These are phyloP conservation scores for Apis mellifera DNA, from an alignment of 1,140 invertebrate species.

Conservation along the genomic window DNA sequence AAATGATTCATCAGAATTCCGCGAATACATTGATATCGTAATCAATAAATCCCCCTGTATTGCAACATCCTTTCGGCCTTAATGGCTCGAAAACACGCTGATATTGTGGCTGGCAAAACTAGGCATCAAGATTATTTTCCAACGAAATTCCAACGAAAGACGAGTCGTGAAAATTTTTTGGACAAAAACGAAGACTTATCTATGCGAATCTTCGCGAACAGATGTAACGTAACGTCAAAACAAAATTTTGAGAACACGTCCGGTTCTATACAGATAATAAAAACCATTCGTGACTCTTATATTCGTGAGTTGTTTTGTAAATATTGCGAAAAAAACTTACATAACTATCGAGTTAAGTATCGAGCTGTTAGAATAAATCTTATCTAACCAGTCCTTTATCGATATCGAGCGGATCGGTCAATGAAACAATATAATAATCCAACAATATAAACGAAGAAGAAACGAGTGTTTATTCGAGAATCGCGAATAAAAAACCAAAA, in stretches of 20 bases:
- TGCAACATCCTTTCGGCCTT: background rate
- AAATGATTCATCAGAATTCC: constrained; percentile 19
- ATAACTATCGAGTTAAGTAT: background rate
- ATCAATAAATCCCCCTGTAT: constrained; percentile 12
- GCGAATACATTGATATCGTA: background rate
- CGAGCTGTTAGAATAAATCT: constrained; percentile 1
- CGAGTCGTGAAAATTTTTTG: background rate
- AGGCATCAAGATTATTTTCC: background rate
- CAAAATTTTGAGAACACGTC: too few relatives aligned
- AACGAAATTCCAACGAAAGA: background rate
- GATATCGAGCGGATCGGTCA: background rate
- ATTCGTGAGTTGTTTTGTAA: background rate
- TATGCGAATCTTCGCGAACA: too few relatives aligned
- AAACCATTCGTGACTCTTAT: background rate
- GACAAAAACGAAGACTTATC: too few relatives aligned
- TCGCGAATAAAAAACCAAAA: background rate
- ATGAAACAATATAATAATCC: too few relatives aligned
- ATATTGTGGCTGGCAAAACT: background rate
- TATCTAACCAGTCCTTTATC: background rate
- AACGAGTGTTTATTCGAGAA: background rate
- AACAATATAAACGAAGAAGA: background rate
- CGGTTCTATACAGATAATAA: background rate
- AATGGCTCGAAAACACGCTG: background rate
- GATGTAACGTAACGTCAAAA: background rate
- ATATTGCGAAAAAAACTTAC: background rate